Base-by-base conservation (phyloP, 2,888 invertebrate species). In the Drosophila parthenogenetica region DNA sequence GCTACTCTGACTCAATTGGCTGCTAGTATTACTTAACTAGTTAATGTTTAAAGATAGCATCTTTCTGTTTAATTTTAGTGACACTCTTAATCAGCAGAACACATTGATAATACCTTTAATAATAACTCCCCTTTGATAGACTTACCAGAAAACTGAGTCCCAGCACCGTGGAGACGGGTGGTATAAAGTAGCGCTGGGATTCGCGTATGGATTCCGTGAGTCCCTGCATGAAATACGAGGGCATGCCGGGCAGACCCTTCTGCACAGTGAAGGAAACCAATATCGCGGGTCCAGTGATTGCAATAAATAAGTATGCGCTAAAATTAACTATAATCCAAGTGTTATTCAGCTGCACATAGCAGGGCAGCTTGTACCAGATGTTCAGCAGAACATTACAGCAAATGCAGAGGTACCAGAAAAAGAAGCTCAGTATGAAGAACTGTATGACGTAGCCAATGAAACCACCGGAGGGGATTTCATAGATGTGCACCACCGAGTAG, bases 131-230 rank as follows among this genome's bases (percentile, higher is more conserved):
- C 22, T 42, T 45, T 3, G 8, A 19, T 14, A 22, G 13, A 54
- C 77, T 73, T 43, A 91, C 74, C 22, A 91, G 50, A 42, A 92
- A 90, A 59, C 91, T 86, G 1, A 91, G 51, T 1, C 89, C 64
- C 10, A 92, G 73, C 3, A 90, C 67, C 3, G 81, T 71, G 2
- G 91, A 90, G 8, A 92, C 92, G 4, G 92, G 92, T 4, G 92
- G 92, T 64, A 92, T 92, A 59, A 92, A 92, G 66, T 92, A 92
- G 5, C 91, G 83, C 68, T 92, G 92, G 5, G 92, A 91, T 75
- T 90, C 90, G 7, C 91, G 89, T 51, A 92, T 90, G 1, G 92
- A 91, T 81, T 91, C 91, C 2, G 91, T 92, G 17, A 91, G 81
- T 5, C 91, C 92, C 66, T 92, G 92, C 49, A 89, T 86, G 61